Evolutionary conservation across 2,888 invertebrate species (phyloP).

Genomic region (Leptogaster cylindrica): DNA sequence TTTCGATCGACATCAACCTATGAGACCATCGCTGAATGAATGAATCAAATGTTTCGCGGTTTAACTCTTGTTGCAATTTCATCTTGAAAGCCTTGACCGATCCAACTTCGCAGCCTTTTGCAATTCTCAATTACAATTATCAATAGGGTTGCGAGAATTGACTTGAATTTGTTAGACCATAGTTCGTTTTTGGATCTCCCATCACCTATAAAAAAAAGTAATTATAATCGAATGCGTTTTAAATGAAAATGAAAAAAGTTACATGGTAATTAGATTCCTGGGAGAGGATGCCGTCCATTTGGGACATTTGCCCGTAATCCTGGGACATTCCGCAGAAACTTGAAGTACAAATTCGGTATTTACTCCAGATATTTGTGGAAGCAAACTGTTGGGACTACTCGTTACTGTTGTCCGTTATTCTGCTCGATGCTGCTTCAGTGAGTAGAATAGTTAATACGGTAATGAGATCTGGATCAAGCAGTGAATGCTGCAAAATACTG

Average conservation of each 20-base stretch:
- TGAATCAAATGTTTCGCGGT: slow-evolving; percentile 37
- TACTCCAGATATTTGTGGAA: slow-evolving; percentile 89
- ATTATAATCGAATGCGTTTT: too few relatives aligned
- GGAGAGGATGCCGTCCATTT: slow-evolving; percentile 92
- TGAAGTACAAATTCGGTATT: slow-evolving; percentile 68
- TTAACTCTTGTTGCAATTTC: slow-evolving; percentile 34
- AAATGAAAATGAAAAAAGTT: too few relatives aligned
- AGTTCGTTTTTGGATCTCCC: too few relatives aligned
- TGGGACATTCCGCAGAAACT: slow-evolving; percentile 59
- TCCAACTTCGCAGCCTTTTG: slow-evolving; percentile 28
- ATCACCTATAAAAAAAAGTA: too few relatives aligned
- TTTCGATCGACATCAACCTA: slow-evolving; percentile 37
- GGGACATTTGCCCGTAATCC: slow-evolving; percentile 68
- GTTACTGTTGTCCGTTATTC: slow-evolving; percentile 79
- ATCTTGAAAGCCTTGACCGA: slow-evolving; percentile 25
- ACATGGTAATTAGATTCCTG: slow-evolving; percentile 91
- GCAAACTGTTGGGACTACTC: slow-evolving; percentile 95
- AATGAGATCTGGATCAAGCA: slow-evolving; percentile 57
- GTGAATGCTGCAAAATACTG: slow-evolving; percentile 58
- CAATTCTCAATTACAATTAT: slow-evolving; percentile 49
- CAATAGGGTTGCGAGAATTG: slow-evolving; percentile 62
- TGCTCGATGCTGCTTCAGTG: slow-evolving; percentile 88
- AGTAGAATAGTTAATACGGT: slow-evolving; percentile 86
- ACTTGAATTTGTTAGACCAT: slow-evolving; percentile 57
- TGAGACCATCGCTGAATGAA: slow-evolving; percentile 38